These are phyloP conservation scores for Actinia equina DNA, from an alignment of 64 coral and sea anemone genomes.

Conservation along the genomic window DNA sequence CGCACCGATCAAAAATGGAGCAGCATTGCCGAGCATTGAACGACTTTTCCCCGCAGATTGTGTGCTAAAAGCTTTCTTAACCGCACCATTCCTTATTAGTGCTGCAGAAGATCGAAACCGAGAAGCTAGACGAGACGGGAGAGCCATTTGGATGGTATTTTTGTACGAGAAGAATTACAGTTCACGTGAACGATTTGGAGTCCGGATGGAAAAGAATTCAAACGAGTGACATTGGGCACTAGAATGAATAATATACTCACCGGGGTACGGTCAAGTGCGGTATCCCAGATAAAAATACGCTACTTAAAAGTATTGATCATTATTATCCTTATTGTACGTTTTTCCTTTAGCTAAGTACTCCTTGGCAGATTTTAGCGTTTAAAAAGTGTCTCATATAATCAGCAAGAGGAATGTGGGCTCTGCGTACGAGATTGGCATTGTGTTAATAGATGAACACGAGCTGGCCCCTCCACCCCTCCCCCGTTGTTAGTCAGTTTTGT, in stretches of 20 bases:
- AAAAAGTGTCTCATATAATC: neutral
- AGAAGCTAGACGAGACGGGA: conserved; percentile 19
- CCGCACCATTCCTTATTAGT: neutral
- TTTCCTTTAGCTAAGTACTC: neutral
- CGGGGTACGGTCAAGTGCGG: neutral
- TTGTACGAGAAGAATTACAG: neutral
- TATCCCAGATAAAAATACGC: neutral
- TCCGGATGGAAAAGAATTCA: neutral
- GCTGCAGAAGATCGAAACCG: neutral
- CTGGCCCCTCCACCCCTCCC: neutral
- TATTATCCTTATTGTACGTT: neutral
- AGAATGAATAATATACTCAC: neutral
- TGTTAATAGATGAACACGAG: neutral
- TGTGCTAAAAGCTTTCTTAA: conserved; percentile 4
- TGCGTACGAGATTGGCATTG: too few species aligned
- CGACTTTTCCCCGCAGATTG: neutral
- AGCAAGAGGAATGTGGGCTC: neutral
- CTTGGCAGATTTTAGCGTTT: neutral
- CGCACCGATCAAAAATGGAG: conserved; percentile 61
- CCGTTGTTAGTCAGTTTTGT: neutral
- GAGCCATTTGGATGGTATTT: conserved; percentile 16
- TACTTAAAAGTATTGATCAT: neutral
- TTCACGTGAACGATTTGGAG: neutral
- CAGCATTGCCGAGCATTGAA: conserved; percentile 47
- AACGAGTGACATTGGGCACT: neutral